Conservation (phyloP, 2,113 vertebrate genomes). For the Garra rufa region DNA sequence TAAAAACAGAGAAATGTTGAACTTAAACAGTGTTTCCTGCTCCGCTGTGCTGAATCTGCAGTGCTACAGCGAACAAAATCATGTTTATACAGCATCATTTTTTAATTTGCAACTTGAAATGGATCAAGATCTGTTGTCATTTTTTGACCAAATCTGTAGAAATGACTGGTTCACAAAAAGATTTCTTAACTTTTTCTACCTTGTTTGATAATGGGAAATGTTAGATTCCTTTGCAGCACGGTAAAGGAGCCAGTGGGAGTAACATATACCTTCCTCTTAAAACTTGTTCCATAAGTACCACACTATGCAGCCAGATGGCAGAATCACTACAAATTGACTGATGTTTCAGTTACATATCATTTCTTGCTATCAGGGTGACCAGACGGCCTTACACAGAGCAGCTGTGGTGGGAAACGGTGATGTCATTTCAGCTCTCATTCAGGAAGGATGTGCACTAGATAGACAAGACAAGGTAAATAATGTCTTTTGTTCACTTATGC, state of each 20-base stretch:
- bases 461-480: constrained; percentile 91
- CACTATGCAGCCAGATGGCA: not conserved
- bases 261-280: not conserved
- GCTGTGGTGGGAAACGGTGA: constrained; percentile 89
- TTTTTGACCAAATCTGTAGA: not conserved
- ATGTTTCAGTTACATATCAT: not conserved
- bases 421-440: constrained; percentile 85
- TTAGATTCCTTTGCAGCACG: not conserved
- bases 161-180: not conserved
- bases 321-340: not conserved
- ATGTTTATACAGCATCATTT: not conserved
- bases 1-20: not conserved
- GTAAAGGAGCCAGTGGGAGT: not conserved
- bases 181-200: not conserved
- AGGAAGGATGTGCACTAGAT: constrained; percentile 93
- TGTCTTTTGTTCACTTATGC: not conserved
- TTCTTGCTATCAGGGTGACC: constrained; percentile 81
- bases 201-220: not conserved
- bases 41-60: not conserved
- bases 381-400: constrained; percentile 93
- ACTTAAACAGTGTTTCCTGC: not conserved
- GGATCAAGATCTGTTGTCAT: not conserved
- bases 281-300: not conserved
- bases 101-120: not conserved
- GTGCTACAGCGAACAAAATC: not conserved